Evolutionary conservation across 2,113 vertebrate species (phyloP).

Genomic region (Crotophaga sulcirostris): DNA sequence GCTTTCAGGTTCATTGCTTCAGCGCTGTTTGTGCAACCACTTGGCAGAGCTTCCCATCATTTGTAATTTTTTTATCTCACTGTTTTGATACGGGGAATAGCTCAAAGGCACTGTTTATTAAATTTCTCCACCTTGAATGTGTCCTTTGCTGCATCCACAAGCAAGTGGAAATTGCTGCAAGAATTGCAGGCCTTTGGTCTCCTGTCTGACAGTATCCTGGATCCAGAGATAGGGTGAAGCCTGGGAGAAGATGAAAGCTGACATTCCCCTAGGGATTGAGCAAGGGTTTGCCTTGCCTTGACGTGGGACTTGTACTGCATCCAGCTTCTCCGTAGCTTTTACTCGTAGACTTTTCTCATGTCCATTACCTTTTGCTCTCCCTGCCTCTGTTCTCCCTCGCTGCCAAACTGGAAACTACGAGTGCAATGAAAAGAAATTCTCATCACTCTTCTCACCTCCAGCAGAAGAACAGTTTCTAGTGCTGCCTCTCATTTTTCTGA

Average conservation of each 20-base stretch:
- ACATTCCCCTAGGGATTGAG: neutral
- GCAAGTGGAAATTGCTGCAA: neutral
- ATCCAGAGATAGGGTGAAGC: neutral
- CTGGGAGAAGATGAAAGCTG: neutral
- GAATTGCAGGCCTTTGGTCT: neutral
- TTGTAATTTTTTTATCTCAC: neutral
- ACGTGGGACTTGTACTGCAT: neutral
- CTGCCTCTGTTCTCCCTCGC: rapidly evolving
- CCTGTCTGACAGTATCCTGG: neutral
- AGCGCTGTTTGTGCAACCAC: neutral
- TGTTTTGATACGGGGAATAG: constrained; percentile 11
- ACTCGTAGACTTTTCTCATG: neutral
- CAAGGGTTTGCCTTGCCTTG: neutral
- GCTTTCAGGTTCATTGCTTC: neutral
- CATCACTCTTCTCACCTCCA: neutral
- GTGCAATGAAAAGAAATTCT: neutral
- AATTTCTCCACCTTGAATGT: neutral
- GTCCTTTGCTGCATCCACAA: neutral
- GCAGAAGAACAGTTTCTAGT: neutral
- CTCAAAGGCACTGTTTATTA: neutral
- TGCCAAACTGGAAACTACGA: neutral
- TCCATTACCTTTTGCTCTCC: neutral
- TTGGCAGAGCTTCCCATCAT: neutral
- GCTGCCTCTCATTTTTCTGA: neutral
- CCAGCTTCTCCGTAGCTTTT: neutral